Base-by-base conservation (phyloP, 2,797 vertebrate species). In the Capromys pilorides region DNA sequence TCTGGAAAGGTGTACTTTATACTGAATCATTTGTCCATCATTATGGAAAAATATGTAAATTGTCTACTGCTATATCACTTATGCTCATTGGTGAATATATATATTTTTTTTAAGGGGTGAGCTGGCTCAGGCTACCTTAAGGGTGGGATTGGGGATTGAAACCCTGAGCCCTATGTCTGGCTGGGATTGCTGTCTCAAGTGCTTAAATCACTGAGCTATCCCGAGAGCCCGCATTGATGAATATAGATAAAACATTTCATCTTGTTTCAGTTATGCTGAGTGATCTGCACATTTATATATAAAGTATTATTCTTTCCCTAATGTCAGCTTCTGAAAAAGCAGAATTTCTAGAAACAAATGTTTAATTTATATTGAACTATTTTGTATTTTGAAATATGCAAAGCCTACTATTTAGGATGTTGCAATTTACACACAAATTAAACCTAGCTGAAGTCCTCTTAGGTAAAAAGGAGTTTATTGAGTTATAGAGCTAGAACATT, bases 371-470 rank as follows among this genome's bases (percentile, higher is more conserved):
- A 19, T 28, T 49, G 62, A 92, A 41, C 1, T 3, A 84, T 66
- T 93, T 85, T 94, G 5, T 1, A 69, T 86, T 94, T 95, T 28
- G 36, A 87, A 93, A 87, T 19, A 66, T 61, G 24, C 19, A 73
- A 94, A 75, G 7, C 78, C 10, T 90, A 26, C 69, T 80, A 84
- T 22, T 66, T 41, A 79, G 26, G 49, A 79, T 86, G 94, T 14
- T 92, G 81, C 77, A 83, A 62, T 19, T 78, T 45, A 71, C 28
- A 45, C 51, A 1, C 49, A 19, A 75, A 84, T 69, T 90, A 90
- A 92, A 92, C 10, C 39, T 45, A 86, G 18, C 49, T 80, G 9
- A 94, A 78, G 69, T 31, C 14, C 86, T 16, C 19, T 64, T 81
- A n/a, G 79, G 54, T 57, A 71, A 91, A 94, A 41, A 31, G 26